Conservation (phyloP, 2,888 invertebrate species). For the Drosophila mulleri region DNA sequence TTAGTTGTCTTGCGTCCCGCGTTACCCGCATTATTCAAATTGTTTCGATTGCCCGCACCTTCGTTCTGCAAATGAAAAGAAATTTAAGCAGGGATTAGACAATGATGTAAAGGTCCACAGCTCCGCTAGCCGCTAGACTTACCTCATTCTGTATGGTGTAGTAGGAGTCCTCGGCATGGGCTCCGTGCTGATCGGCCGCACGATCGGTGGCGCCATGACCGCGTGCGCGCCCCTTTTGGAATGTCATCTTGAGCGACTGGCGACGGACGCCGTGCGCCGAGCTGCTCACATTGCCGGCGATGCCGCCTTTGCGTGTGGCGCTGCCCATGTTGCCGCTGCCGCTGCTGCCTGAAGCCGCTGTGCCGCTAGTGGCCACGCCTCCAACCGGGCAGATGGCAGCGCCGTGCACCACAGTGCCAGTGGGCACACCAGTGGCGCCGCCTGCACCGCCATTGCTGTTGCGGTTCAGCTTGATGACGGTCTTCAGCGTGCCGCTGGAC, state of each 20-base stretch:
- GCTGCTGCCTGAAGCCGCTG: conserved; percentile 8
- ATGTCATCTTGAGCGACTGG: conserved; percentile 91
- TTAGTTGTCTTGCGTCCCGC: conserved; percentile 90
- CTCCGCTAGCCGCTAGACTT: conserved; percentile 52
- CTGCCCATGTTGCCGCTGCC: conserved; percentile 23
- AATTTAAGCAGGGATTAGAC: conserved; percentile 50
- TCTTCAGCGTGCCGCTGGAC: conserved; percentile 93
- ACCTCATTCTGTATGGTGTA: conserved; percentile 91
- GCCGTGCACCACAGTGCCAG: conserved; percentile 67
- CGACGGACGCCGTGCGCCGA: conserved; percentile 83
- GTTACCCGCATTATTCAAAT: conserved; percentile 56
- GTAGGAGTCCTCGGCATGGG: conserved; percentile 85
- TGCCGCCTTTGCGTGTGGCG: conserved; percentile 62
- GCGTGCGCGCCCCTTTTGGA: conserved; percentile 89
- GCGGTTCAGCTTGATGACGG: conserved; percentile 92
- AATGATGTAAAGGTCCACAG: background rate
- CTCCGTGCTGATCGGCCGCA: conserved; percentile 76
- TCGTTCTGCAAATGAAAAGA: conserved; percentile 85
- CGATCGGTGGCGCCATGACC: conserved; percentile 85
- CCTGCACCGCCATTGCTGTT: conserved; percentile 65
- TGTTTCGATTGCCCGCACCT: conserved; percentile 82
- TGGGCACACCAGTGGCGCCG: conserved; percentile 54
- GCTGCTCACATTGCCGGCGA: conserved; percentile 36
- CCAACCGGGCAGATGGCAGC: conserved; percentile 1
- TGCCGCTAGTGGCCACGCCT: background rate